Evolutionary conservation across 2,888 invertebrate genomes (phyloP).

Genomic region (Mechanitis mazaeus): DNA sequence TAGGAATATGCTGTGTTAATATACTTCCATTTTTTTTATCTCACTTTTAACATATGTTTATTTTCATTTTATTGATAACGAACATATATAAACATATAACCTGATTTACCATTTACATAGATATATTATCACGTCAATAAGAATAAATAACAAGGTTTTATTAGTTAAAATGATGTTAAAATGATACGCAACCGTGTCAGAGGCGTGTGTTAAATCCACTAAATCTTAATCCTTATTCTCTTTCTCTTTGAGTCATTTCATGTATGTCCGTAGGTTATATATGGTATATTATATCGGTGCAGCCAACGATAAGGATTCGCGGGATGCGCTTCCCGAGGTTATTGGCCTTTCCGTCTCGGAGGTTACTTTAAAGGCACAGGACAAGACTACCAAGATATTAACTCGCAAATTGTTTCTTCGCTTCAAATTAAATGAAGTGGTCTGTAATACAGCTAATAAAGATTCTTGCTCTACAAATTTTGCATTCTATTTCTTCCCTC

Average conservation of each 20-base stretch:
- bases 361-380: slow-evolving; percentile 55
- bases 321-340: slow-evolving; percentile 61
- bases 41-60: not conserved
- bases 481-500: not conserved
- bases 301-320: slow-evolving; percentile 61
- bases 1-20: slow-evolving; percentile 28
- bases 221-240: not conserved
- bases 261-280: slow-evolving; percentile 10
- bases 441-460: not conserved
- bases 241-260: slow-evolving; percentile 10
- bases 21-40: not conserved
- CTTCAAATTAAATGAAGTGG: not conserved
- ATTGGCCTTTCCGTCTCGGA: slow-evolving; percentile 54
- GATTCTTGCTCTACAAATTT: not conserved
- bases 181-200: not conserved
- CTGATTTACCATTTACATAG: slow-evolving; percentile 27
- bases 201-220: not conserved
- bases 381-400: slow-evolving; percentile 20
- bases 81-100: slow-evolving; percentile 17
- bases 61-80: no score
- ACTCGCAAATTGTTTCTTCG: not conserved
- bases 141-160: slow-evolving; percentile 9
- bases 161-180: slow-evolving; percentile 1
- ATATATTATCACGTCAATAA: slow-evolving; percentile 20
- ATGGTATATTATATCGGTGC: slow-evolving; percentile 15